phyloP scores from a whole-genome alignment of 2,113 vertebrate species.

The Paramisgurnus dabryanus region DNA sequence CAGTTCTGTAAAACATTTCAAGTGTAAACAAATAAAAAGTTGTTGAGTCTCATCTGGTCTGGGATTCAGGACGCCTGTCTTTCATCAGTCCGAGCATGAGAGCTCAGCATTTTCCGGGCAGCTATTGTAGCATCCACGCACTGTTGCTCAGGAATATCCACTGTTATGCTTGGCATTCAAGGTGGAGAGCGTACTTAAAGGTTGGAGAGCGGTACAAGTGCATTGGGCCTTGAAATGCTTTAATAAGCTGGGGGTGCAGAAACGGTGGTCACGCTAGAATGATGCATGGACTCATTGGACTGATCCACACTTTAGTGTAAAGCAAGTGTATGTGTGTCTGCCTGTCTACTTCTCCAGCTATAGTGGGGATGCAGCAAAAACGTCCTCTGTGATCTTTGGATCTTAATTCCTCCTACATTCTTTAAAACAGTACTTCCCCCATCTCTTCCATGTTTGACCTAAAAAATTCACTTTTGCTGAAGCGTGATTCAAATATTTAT shows the following conservation, averaged over 20 bases:
- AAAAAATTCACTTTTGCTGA: not conserved
- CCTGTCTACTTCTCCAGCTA: slow-evolving; percentile 56
- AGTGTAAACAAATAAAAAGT: slow-evolving; percentile 9
- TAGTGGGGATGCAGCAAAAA: slow-evolving; percentile 32
- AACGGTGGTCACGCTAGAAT: slow-evolving; percentile 37
- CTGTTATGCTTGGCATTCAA: slow-evolving; percentile 73
- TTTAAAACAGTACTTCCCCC: not conserved
- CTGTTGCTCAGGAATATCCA: slow-evolving; percentile 68
- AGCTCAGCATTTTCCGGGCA: slow-evolving; percentile 54
- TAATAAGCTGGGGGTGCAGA: slow-evolving; percentile 69
- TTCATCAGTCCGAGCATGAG: slow-evolving; percentile 38
- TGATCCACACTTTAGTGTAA: slow-evolving; percentile 39
- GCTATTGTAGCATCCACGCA: slow-evolving; percentile 63
- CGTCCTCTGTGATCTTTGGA: not conserved
- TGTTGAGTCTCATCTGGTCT: slow-evolving; percentile 40
- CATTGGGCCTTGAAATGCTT: slow-evolving; percentile 73
- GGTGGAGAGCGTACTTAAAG: slow-evolving; percentile 66
- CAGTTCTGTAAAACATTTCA: slow-evolving; percentile 38
- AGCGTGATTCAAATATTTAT: not conserved
- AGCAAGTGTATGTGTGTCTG: slow-evolving; percentile 14
- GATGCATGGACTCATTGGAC: slow-evolving; percentile 47
- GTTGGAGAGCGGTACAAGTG: slow-evolving; percentile 57
- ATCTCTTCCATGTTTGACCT: not conserved
- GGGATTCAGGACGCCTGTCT: slow-evolving; percentile 34
- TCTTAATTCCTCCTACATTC: slow-evolving; percentile 12